Evolutionary conservation across 2,113 vertebrate species (phyloP), one percentile per base, ranked within the genome.

Genomic region (Crotalus helleri): DNA sequence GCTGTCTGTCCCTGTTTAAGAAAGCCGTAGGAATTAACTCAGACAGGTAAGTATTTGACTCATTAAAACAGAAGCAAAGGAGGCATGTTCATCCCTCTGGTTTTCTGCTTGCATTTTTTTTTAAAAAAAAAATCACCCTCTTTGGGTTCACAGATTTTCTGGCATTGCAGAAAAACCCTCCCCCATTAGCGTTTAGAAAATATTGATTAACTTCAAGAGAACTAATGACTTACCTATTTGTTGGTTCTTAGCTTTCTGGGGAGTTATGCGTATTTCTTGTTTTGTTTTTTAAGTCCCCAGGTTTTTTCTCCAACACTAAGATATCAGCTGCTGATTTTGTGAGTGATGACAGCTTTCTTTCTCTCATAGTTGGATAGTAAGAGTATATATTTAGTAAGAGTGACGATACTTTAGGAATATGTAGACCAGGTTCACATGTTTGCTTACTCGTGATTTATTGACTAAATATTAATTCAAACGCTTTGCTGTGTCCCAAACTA

Each of bases 1-100:
- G 69, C 87, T 33, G 93, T 95, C 90, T 91, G 85, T 6, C 86
- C 57, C 55, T 92, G 95, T 94, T 11, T 81, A 94, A 89, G 95
- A 81, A 53, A 51, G 81, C 96, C 33, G 93, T 94, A 57, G 88
- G 86, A 93, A 51, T 46, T 94, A 93, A 86, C 93, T 49, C 53
- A 29, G 29, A 69, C 29, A 88, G 29, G 90, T 87, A 92, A 93
- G 23, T 39, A 85, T 93, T 94, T 95, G 93, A 1, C 94, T 93
- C 51, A 85, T 85, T 94, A 87, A 95, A 95, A 54, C 87, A 94
- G 90, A 92, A 91, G 12, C 74, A 58, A 91, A 0, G 0, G 88
- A 8, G 23, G 19, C n/a, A 6, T 57, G 61, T 12, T 69, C 13
- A 33, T 54, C 85, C 39, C 61, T 1, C 69, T 0, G 8, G 21